Percentiles rank a stretch among this genome's conserved stretches.
Conservation (phyloP, 2,797 vertebrate genomes). For the Hypotaenidia okinawae region DNA sequence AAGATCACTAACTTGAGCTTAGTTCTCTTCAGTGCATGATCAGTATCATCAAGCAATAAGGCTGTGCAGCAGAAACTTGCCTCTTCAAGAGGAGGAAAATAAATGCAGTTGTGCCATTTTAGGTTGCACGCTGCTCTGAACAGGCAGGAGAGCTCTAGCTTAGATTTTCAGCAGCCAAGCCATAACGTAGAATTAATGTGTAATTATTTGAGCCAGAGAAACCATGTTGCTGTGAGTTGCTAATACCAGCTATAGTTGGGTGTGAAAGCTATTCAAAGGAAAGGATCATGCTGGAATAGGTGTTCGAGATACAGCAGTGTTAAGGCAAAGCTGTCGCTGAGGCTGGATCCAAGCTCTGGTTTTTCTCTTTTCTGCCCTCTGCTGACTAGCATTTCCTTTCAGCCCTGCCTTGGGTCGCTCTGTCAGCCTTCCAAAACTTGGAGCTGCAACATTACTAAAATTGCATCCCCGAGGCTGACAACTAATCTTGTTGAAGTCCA, state of each 20-base stretch:
- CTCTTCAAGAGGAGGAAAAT: not conserved
- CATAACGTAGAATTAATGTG: not conserved
- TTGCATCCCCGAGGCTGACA: not conserved
- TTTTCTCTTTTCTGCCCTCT: not conserved
- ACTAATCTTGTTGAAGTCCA: not conserved
- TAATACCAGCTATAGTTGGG: not conserved
- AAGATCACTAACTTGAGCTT: not conserved
- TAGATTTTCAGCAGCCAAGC: not conserved
- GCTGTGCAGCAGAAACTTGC: not conserved
- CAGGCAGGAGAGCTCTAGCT: not conserved
- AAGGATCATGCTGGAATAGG: not conserved
- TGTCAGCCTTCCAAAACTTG: constrained; percentile 17
- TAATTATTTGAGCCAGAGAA: not conserved
- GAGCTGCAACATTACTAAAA: constrained; percentile 20
- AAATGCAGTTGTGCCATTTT: not conserved
- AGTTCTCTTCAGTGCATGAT: not conserved
- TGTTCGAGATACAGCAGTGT: not conserved
- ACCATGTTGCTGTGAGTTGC: not conserved
- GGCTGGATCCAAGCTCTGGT: accelerated
- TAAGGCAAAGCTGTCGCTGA: not conserved
- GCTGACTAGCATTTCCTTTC: not conserved
- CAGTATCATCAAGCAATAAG: not conserved
- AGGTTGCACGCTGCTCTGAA: not conserved
- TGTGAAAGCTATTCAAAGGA: not conserved
- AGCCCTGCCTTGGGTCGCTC: not conserved